phyloP scores from a whole-genome alignment of 1,140 invertebrate genomes.

The Globodera ellingtonae region DNA sequence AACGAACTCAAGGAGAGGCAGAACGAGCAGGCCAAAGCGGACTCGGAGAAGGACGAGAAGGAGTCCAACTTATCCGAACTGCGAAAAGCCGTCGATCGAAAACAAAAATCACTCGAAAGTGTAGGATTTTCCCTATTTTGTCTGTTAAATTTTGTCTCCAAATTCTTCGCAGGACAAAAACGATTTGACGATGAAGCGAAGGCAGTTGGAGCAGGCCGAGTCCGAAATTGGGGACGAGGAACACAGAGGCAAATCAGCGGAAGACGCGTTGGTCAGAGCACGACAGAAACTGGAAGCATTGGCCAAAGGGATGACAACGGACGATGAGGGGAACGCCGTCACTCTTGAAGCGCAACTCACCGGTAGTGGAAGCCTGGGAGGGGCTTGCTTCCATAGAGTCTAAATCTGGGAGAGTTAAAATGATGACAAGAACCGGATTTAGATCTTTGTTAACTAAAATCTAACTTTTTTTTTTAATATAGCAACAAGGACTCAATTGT shows the following conservation, averaged over 20 bases:
- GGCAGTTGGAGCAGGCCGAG: constrained; percentile 46
- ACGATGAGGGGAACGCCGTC: constrained; percentile 50
- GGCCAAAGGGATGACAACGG: constrained; percentile 50
- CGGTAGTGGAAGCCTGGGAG: not conserved
- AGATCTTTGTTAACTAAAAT: too few species aligned
- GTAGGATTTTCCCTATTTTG: constrained; percentile 16
- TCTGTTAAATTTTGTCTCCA: not conserved
- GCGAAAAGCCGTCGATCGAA: constrained; percentile 17
- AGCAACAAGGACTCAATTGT: constrained; percentile 38
- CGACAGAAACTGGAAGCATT: constrained; percentile 46
- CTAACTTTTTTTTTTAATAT: not conserved
- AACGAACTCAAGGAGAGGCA: constrained; percentile 25
- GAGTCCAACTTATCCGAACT: constrained; percentile 30
- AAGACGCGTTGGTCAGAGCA: constrained; percentile 63
- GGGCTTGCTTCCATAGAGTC: too few species aligned
- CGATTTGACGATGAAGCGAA: constrained; percentile 41
- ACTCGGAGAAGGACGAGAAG: constrained; percentile 39
- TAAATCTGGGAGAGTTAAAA: too few species aligned
- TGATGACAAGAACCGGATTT: too few species aligned
- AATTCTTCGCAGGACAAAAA: constrained; percentile 36
- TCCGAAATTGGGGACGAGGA: constrained; percentile 61
- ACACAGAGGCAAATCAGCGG: constrained; percentile 74
- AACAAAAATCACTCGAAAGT: constrained; percentile 32
- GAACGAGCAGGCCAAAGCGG: constrained; percentile 27
- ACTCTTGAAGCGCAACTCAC: constrained; percentile 41